These are phyloP conservation scores for Phalacrocorax pelagicus DNA, from an alignment of 2,113 vertebrate genomes.

Conservation along the genomic window DNA sequence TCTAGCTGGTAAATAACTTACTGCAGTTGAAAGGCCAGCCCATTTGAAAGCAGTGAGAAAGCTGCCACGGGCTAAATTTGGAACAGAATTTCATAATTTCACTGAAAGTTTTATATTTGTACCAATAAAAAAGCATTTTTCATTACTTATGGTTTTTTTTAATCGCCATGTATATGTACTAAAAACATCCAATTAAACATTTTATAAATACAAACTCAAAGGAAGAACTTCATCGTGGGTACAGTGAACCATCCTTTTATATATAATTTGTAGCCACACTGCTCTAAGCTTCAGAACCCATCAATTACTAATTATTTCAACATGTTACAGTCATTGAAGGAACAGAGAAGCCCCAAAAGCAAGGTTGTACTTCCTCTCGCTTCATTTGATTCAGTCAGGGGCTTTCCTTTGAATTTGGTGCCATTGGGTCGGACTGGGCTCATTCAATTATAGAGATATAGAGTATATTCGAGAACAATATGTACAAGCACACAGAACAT, in stretches of 20 bases:
- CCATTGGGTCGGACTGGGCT: background rate
- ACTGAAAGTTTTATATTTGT: background rate
- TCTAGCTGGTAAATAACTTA: background rate
- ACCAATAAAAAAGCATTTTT: background rate
- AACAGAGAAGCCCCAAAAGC: background rate
- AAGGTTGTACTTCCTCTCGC: background rate
- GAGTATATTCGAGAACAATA: background rate
- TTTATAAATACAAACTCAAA: background rate
- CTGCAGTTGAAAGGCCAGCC: background rate
- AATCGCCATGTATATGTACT: background rate
- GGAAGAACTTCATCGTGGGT: background rate
- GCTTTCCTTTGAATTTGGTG: background rate
- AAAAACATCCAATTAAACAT: background rate
- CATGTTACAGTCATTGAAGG: background rate
- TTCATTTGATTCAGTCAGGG: background rate
- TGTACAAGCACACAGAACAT: background rate
- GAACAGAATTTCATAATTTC: background rate
- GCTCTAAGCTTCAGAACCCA: background rate
- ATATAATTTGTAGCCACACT: background rate
- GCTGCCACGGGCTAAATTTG: background rate
- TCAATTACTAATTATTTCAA: constrained; percentile 14
- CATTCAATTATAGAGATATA: background rate
- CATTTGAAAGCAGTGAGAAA: background rate
- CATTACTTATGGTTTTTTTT: background rate
- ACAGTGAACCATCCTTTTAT: background rate